A percentile compares a stretch with the other conserved stretches of the same genome.
Evolutionary conservation across 2,888 invertebrate genomes (phyloP).

Genomic region (Drosophila gaucha): DNA sequence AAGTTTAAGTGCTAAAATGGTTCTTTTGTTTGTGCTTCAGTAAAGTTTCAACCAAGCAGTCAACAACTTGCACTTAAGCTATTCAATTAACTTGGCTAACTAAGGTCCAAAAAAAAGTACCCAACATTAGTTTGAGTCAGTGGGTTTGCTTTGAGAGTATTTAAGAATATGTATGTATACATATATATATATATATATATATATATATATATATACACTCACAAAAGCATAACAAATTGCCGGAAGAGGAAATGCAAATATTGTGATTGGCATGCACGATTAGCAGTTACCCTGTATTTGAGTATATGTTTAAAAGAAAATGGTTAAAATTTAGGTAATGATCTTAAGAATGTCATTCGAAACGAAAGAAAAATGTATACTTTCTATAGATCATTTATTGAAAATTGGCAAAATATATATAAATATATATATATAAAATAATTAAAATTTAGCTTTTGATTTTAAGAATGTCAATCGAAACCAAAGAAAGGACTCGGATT

Average conservation of each 20-base stretch:
- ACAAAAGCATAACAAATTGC: not conserved
- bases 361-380: no score
- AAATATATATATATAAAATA: no score
- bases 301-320: no score
- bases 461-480: no score
- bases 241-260: not conserved
- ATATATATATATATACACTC: not conserved
- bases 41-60: not conserved
- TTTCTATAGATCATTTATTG: no score
- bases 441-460: no score
- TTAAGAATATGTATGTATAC: not conserved
- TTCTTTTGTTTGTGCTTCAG: not conserved
- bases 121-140: not conserved
- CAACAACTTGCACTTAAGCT: no score
- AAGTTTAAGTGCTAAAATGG: not conserved
- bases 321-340: no score
- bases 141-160: not conserved
- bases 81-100: not conserved
- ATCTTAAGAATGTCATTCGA: no score
- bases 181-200: no score
- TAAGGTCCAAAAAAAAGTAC: not conserved
- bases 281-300: not conserved
- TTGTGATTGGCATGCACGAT: not conserved
- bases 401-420: no score
- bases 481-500: no score